A percentile compares a stretch with the other conserved stretches of the same genome.
Evolutionary conservation across 2,888 invertebrate genomes (phyloP).

Genomic region (Caradrina kadenii): DNA sequence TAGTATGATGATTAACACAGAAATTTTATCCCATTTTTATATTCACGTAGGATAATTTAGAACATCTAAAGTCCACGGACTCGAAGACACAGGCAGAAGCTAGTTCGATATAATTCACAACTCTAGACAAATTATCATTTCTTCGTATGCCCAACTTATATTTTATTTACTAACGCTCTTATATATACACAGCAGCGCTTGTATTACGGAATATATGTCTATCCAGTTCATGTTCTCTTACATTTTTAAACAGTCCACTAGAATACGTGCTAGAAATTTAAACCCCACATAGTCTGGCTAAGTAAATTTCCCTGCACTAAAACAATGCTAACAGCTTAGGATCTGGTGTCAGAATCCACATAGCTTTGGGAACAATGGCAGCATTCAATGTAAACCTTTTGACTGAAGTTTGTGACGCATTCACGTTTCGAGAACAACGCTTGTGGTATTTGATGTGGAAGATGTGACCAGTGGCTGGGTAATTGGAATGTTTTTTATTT

Average conservation of each 20-base stretch:
- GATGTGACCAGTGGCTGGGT: slow-evolving; percentile 5
- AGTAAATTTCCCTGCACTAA: slow-evolving; percentile 57
- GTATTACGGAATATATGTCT: slow-evolving; percentile 8
- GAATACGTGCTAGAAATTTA: slow-evolving; percentile 47
- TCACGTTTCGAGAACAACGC: slow-evolving; percentile 45
- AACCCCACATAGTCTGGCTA: slow-evolving; percentile 25
- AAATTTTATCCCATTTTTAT: too few species aligned
- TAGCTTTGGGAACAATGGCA: slow-evolving; percentile 49
- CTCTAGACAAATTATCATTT: not conserved
- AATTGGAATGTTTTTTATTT: not conserved
- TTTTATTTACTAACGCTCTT: slow-evolving; percentile 27
- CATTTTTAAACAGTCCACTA: slow-evolving; percentile 42
- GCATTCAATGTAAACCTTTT: slow-evolving; percentile 59
- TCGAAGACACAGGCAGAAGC: too few species aligned
- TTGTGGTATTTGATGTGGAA: slow-evolving; percentile 30
- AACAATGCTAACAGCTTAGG: slow-evolving; percentile 60
- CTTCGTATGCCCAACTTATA: not conserved
- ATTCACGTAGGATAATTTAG: too few species aligned
- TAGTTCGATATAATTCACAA: not conserved
- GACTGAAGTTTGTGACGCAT: slow-evolving; percentile 47
- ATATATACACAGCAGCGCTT: slow-evolving; percentile 18
- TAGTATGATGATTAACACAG: too few species aligned
- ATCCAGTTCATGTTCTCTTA: slow-evolving; percentile 27
- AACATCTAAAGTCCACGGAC: too few species aligned
- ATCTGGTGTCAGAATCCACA: slow-evolving; percentile 53